phyloP scores from a whole-genome alignment of 2,797 vertebrate species.

The Malacoraja senta region DNA sequence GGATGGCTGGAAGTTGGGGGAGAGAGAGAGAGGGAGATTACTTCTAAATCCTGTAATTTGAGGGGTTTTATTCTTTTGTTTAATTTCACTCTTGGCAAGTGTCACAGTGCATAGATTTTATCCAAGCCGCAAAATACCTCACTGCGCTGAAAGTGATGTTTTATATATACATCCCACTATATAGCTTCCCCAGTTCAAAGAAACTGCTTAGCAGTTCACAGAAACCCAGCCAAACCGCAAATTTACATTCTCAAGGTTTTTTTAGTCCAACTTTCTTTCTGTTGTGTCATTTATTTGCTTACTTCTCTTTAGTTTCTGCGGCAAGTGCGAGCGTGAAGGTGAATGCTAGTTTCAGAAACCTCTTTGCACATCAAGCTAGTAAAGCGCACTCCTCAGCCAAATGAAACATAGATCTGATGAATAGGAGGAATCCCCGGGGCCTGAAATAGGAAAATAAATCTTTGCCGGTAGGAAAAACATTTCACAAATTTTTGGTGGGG shows the following conservation, averaged over 20 bases:
- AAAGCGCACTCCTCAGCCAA: background rate
- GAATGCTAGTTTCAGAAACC: background rate
- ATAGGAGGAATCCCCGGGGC: slow-evolving; percentile 21
- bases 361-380: slow-evolving; percentile 15
- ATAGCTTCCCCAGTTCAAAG: background rate
- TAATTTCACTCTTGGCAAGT: slow-evolving; percentile 12
- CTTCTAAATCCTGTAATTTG: background rate
- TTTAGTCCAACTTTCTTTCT: background rate
- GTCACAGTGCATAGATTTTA: background rate
- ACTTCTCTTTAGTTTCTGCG: background rate
- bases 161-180: background rate
- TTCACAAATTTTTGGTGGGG: slow-evolving; percentile 27
- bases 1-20: background rate
- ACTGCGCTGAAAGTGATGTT: slow-evolving; percentile 23
- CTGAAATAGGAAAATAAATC: slow-evolving; percentile 24
- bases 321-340: background rate
- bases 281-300: background rate
- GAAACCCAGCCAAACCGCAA: slow-evolving; percentile 20
- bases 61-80: background rate
- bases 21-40: background rate
- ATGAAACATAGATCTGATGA: slow-evolving; percentile 1
- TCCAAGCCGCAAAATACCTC: slow-evolving; percentile 12
- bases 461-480: slow-evolving; percentile 29
- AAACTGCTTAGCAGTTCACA: background rate
- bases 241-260: background rate